Base-by-base conservation (phyloP, 2,888 invertebrate genomes). In the Andrena minutula region DNA sequence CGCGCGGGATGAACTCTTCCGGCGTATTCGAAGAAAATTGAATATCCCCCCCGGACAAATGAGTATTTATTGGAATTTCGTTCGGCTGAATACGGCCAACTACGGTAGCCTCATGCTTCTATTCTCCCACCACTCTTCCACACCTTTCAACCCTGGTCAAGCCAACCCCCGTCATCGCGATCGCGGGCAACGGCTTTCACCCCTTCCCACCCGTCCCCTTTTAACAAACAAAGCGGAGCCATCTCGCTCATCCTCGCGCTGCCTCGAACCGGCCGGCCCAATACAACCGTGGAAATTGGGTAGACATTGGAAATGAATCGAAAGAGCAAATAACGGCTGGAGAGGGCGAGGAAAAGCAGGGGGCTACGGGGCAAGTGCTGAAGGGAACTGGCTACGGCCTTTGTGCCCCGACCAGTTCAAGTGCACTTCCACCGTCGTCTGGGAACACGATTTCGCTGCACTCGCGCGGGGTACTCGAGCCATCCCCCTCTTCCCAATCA, bases 271-370 rank as follows among this genome's bases (percentile, higher is more conserved):
- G 30, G 20, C 63, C 30, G 49, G 51, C 83, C 86, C 89, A 85
- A 89, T 88, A 85, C 84, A 41, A 82, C 86, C 83, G 86, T 88
- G 87, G 89, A 91, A 91, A 91, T 91, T 90, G 90, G 88, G 89
- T 89, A 89, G 91, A 92, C 90, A 90, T 89, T 89, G 89, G 89
- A 89, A 91, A 90, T 90, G 91, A 90, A 91, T 91, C 89, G 90
- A 89, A 89, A 89, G 89, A 86, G 89, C 90, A 92, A 91, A 91
- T 90, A 90, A 89, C 86, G 83, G 83, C 74, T 71, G 60, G 58
- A 20, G 65, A 47, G 56, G 63, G 64, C 56, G 65, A 56, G 69
- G 51, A 16, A 10, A 53, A 26, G 65, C 61, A 32, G 51, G 26
- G 69, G 58, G 73, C 20, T 28, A 6, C 32, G 5, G 16, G 23